Evolutionary conservation across 2,113 vertebrate genomes (phyloP).

Genomic region (Brevimyrus niger): DNA sequence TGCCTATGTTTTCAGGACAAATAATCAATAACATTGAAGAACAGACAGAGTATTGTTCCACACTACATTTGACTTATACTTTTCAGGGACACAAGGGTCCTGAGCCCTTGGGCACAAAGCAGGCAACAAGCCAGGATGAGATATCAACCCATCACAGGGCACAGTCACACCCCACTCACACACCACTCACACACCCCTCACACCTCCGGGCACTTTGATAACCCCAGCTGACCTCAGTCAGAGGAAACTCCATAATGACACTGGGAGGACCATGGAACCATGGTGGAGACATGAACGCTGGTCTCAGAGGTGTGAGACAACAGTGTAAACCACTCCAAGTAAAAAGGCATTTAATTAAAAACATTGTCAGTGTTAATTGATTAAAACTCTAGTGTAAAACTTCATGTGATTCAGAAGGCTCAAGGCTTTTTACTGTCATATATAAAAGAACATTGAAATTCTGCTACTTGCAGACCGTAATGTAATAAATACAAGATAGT

Average conservation of each 20-base stretch:
- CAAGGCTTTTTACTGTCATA: background rate
- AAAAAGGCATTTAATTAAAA: background rate
- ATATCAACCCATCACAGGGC: background rate
- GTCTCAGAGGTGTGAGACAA: background rate
- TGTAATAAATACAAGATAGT: background rate
- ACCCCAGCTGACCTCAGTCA: background rate
- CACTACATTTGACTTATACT: background rate
- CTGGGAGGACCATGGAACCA: background rate
- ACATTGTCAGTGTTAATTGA: background rate
- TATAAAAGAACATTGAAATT: background rate
- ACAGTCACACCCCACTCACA: no score
- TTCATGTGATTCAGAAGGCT: background rate
- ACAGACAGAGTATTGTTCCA: background rate
- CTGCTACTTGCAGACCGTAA: background rate
- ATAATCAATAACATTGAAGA: no score
- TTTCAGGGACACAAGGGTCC: background rate
- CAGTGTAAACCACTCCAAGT: background rate
- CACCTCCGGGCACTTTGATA: background rate
- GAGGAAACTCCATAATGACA: background rate
- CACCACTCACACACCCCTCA: no score
- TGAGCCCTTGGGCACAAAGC: background rate
- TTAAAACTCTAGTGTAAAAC: background rate
- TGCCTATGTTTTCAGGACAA: background rate
- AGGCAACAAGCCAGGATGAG: background rate
- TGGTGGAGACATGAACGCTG: background rate